Evolutionary conservation across 2,888 invertebrate species (phyloP), one percentile per base, ranked within the genome.

Genomic region (Lasioglossum pauxillum): DNA sequence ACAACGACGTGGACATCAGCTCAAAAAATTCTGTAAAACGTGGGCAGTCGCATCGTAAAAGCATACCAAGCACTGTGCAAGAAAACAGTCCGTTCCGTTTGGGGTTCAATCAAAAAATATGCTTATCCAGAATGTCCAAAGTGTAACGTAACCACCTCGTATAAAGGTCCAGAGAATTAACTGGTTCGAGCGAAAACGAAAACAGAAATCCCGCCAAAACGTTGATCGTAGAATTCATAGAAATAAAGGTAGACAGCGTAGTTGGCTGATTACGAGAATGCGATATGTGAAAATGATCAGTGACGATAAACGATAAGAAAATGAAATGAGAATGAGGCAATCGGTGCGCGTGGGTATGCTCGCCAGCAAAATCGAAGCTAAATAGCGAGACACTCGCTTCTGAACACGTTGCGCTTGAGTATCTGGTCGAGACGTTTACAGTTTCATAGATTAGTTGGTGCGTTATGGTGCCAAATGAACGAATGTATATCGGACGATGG

Each of bases 1-100:
- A 93, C 93, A 95, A 94, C 86, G 92, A 93, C 89, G 95, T 93
- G 92, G 95, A 95, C 95, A 95, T 95, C 94, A 92, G 94, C 93
- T 94, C 92, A 94, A 94, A 92, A 92, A 93, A 92, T 90, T 95
- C 94, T 95, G 94, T 73, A 94, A 94, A 94, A 94, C 84, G 91
- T 92, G 92, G 91, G 90, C 88, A 92, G 82, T 88, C 73, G 86
- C 80, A 89, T 85, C 87, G 90, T 91, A 86, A 90, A 88, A 83
- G 84, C 73, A 44, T 85, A 88, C 75, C 57, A 83, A 57, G 38
- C 73, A 83, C 46, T 83, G 72, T 23, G 80, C 46, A 79, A 23
- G 46, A 57, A 69, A 67, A 78, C 78, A 53, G 82, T 89, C 90
- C 86, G 84, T 79, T 89, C 72, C 78, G 74, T 72, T 44, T 60